Evolutionary conservation across 1,140 invertebrate species (phyloP), one percentile per base, ranked within the genome.

Genomic region (Cephus cinctus): DNA sequence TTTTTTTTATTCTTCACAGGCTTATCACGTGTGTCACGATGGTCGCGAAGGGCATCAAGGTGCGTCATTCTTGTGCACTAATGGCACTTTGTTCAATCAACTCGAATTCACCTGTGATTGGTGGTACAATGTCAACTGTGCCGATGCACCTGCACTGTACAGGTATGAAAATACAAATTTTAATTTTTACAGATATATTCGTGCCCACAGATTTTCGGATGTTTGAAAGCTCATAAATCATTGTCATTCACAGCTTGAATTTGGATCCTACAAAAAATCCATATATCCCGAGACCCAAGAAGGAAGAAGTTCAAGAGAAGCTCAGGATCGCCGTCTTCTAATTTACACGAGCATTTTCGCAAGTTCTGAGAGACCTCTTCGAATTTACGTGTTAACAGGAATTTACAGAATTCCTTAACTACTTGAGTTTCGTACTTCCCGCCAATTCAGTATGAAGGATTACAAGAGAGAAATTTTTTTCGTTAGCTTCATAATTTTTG

Each of bases 51-150:
- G 88, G 9, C 80, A 88, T 44, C 87, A 90, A 65, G 88, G 88
- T 0, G 86, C 87, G 0, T 80, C 83, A 0, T 94, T 94, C 68
- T 81, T 94, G 0, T 94, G 92, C 67, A 86, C 90, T 3, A 92
- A 94, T 62, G 91, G 91, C 0, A 94, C 92, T 0, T 77, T 94
- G 35, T 95, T 94, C 67, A 91, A 91, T 65, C 92, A 94, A 63
- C 80, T 85, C 31, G 87, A 90, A 61, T 92, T 94, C 56, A 82
- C 88, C 18, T 94, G 92, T 58, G 92, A 94, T 65, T 94, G 91
- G 90, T 94, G 90, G 91, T 93, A 92, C 74, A 94, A 94, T 64
- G 91, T 93, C 0, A 86, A 93, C 63, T 94, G 85, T 55, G 80
- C 78, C 5, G 80, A 86, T 57, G 87, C 88, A 16, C 76, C 78